These are phyloP conservation scores for Erebia ligea DNA, from an alignment of 2,888 invertebrate genomes.

Conservation along the genomic window DNA sequence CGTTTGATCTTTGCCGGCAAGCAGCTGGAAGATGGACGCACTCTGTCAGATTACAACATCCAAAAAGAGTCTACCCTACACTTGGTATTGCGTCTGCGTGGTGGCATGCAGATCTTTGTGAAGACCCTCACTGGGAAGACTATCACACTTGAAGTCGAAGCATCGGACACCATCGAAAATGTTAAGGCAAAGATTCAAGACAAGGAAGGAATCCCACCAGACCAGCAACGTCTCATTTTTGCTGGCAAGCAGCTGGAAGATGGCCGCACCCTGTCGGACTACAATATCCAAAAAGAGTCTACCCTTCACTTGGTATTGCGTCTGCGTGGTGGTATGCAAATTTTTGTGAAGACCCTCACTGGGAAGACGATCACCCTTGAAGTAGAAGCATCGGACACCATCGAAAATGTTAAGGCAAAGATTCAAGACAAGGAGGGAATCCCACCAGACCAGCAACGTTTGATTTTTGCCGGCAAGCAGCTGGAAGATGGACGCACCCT, in stretches of 20 bases:
- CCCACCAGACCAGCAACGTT: slow-evolving; percentile 53
- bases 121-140: slow-evolving; percentile 59
- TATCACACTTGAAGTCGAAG: slow-evolving; percentile 55
- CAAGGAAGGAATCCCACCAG: slow-evolving; percentile 60
- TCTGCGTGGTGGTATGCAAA: slow-evolving; percentile 52
- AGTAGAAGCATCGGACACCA: slow-evolving; percentile 51
- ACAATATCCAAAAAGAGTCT: slow-evolving; percentile 55
- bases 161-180: slow-evolving; percentile 58
- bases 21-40: slow-evolving; percentile 69
- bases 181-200: slow-evolving; percentile 60
- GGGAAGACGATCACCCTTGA: slow-evolving; percentile 55
- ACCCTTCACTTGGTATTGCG: slow-evolving; percentile 50
- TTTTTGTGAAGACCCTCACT: slow-evolving; percentile 53
- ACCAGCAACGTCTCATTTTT: slow-evolving; percentile 58
- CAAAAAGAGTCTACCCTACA: slow-evolving; percentile 71
- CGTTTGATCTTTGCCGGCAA: slow-evolving; percentile 70
- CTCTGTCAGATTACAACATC: slow-evolving; percentile 68
- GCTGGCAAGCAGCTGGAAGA: slow-evolving; percentile 60
- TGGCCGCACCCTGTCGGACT: slow-evolving; percentile 57
- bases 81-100: slow-evolving; percentile 60
- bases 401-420: slow-evolving; percentile 53
- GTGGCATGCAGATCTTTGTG: slow-evolving; percentile 58
- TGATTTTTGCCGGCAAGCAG: no score
- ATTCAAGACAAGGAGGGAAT: slow-evolving; percentile 54
- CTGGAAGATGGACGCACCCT: no score